A percentile compares a stretch with the other conserved stretches of the same genome.
Evolutionary conservation across 2,113 vertebrate species (phyloP).

Genomic region (Protobothrops flavoviridis): DNA sequence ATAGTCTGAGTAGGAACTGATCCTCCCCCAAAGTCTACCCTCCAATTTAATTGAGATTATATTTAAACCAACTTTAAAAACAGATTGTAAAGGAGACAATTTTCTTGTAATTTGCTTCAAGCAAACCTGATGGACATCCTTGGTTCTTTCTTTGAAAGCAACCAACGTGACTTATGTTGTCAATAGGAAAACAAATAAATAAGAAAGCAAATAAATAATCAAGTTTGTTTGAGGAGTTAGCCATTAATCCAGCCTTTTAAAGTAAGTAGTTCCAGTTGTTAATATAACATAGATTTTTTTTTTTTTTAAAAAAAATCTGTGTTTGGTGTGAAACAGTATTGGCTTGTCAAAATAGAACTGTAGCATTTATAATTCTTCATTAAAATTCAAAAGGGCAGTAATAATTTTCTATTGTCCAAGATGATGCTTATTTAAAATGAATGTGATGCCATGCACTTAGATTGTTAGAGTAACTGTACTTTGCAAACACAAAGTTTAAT

Average conservation of each 20-base stretch:
- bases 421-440: constrained; percentile 35
- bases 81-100: background rate
- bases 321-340: background rate
- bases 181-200: background rate
- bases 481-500: constrained; percentile 38
- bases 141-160: constrained; percentile 35
- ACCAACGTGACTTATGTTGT: constrained; percentile 32
- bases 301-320: background rate
- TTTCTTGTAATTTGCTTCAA: constrained; percentile 16
- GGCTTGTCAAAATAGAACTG: background rate
- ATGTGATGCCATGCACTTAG: constrained; percentile 27
- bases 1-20: background rate
- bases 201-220: background rate
- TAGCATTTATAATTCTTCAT: background rate
- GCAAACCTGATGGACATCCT: constrained; percentile 42
- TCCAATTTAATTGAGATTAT: background rate
- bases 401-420: constrained; percentile 23
- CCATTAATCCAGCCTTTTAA: constrained; percentile 34
- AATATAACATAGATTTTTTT: constrained; percentile 24
- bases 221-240: constrained; percentile 17
- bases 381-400: background rate
- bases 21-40: background rate
- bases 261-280: constrained; percentile 36
- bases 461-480: constrained; percentile 46
- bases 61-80: background rate